A percentile compares a stretch with the other conserved stretches of the same genome.
phyloP scores from a whole-genome alignment of 30 jellyfish, hydroid and myxozoan species.

The Catostylus mosaicus region DNA sequence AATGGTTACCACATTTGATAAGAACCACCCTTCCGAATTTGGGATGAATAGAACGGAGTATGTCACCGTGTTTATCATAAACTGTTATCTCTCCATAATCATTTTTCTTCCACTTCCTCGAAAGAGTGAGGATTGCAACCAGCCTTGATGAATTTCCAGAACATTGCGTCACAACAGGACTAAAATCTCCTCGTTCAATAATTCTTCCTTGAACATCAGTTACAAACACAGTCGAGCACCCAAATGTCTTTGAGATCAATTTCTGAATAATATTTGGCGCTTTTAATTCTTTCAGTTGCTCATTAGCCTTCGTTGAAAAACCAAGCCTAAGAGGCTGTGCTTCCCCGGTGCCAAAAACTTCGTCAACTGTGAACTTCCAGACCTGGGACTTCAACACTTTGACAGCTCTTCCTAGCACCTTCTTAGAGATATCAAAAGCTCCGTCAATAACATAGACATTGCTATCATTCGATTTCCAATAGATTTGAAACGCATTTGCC shows the following conservation, averaged over 20 bases:
- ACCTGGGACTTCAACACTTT: background rate
- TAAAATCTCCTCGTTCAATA: conserved; percentile 62
- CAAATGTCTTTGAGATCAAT: background rate
- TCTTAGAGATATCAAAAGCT: conserved; percentile 1
- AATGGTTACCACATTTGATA: conserved; percentile 55
- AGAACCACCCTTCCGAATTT: conserved; percentile 58
- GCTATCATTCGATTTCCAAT: conserved; percentile 39
- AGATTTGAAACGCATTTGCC: no score
- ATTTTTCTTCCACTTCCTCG: conserved; percentile 56
- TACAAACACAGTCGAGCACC: background rate
- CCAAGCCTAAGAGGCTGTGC: conserved; percentile 22
- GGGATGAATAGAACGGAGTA: conserved; percentile 36
- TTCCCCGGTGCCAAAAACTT: background rate
- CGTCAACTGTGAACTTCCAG: conserved; percentile 63
- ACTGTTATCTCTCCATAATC: conserved; percentile 63
- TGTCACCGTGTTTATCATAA: conserved; percentile 45
- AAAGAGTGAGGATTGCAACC: conserved; percentile 22
- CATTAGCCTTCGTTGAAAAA: conserved; percentile 2
- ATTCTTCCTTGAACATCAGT: conserved; percentile 45
- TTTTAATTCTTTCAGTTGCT: background rate
- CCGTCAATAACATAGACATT: conserved; percentile 39
- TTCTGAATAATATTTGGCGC: background rate
- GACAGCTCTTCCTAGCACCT: background rate
- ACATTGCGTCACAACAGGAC: conserved; percentile 47
- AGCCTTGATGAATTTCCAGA: background rate